These are phyloP conservation scores for Taxidea taxus DNA, from an alignment of 2,113 vertebrate species.

Conservation along the genomic window DNA sequence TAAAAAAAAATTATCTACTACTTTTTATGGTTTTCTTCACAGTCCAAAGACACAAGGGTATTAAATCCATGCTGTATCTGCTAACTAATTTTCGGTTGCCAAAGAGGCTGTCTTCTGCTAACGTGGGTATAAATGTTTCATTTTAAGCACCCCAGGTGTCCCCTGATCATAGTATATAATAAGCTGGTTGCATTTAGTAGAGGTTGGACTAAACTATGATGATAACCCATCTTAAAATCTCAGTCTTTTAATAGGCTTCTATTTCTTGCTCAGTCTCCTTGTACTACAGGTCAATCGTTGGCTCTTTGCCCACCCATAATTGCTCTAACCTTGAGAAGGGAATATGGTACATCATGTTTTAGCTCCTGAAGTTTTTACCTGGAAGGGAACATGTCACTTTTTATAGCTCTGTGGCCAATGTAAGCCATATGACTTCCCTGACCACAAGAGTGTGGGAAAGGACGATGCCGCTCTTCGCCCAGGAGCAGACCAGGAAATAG, in stretches of 20 bases:
- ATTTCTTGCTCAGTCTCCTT: not conserved
- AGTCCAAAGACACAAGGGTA: not conserved
- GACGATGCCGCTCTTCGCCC: not conserved
- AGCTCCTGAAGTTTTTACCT: not conserved
- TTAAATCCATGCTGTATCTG: not conserved
- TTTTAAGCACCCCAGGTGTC: not conserved
- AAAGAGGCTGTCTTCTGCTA: conserved; percentile 5
- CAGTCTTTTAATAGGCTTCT: not conserved
- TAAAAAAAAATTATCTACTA: not conserved
- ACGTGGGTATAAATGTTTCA: conserved; percentile 42
- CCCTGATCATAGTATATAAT: not conserved
- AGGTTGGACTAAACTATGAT: not conserved
- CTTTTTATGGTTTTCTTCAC: not conserved
- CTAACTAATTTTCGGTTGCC: not conserved
- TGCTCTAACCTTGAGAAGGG: not conserved
- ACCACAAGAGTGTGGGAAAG: not conserved
- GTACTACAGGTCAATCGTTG: not conserved
- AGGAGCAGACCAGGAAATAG: not conserved
- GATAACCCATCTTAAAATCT: conserved; percentile 15
- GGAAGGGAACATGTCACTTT: not conserved
- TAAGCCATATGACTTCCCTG: not conserved
- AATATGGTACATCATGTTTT: not conserved
- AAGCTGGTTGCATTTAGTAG: not conserved
- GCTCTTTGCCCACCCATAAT: not conserved
- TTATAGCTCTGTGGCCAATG: not conserved